These are phyloP conservation scores for Apodemia duryi DNA, from an alignment of 2,888 invertebrate genomes.

Conservation along the genomic window DNA sequence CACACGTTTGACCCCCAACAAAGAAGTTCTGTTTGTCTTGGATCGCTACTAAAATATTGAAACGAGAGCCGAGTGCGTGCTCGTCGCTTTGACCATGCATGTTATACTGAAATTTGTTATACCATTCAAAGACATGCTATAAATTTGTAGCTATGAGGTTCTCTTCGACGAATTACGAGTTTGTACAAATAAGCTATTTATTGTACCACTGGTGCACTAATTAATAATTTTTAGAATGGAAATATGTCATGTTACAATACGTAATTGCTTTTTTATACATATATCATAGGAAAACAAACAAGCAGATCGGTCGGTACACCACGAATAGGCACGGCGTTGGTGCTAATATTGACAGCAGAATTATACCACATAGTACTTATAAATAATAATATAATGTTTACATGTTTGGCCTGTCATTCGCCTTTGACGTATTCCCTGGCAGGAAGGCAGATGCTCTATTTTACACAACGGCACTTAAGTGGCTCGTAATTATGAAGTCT, in stretches of 20 bases:
- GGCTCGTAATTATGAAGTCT: no score
- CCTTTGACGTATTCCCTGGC: no score
- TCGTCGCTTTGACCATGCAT: constrained; percentile 52
- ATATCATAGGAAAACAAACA: no score
- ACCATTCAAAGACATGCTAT: constrained; percentile 41
- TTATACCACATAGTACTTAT: no score
- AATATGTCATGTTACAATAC: neutral
- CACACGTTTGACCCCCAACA: constrained; percentile 75
- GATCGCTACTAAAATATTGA: constrained; percentile 78
- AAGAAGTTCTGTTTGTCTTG: constrained; percentile 71
- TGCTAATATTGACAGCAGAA: no score
- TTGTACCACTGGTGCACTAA: neutral
- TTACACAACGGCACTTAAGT: no score
- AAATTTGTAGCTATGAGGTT: constrained; percentile 9
- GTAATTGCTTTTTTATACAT: neutral
- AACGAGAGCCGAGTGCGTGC: constrained; percentile 64
- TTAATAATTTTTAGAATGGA: neutral
- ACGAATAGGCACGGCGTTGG: no score
- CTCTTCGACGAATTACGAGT: neutral
- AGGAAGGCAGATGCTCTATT: no score
- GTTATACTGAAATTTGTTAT: constrained; percentile 33
- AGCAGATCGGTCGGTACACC: no score
- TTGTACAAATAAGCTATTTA: neutral
- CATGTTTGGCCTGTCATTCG: no score
- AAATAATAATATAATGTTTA: no score